These are phyloP conservation scores for Bombus balteatus DNA, from an alignment of 1,140 invertebrate species.

Conservation along the genomic window DNA sequence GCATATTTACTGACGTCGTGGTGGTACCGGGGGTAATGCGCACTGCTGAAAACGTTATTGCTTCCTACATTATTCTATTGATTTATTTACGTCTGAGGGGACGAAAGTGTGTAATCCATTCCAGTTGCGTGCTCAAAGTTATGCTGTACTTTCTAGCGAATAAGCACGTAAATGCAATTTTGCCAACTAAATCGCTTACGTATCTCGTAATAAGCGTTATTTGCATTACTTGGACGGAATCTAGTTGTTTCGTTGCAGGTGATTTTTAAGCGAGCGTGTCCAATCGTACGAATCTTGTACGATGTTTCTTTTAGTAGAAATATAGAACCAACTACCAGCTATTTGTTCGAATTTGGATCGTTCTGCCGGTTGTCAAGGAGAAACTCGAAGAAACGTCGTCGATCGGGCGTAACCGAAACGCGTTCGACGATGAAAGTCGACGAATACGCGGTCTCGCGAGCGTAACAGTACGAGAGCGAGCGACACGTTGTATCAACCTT, in stretches of 20 bases:
- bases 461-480: conserved; percentile 15
- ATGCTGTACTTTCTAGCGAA: not conserved
- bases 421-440: not conserved
- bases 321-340: no score
- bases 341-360: not conserved
- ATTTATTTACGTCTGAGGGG: not conserved
- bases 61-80: not conserved
- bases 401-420: not conserved
- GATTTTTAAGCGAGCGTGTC: no score
- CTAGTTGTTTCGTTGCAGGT: no score
- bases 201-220: no score
- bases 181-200: not conserved
- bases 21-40: not conserved
- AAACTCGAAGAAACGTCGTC: not conserved
- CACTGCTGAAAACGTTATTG: not conserved
- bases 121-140: not conserved
- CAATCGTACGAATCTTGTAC: no score
- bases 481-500: conserved; percentile 9
- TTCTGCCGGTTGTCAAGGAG: not conserved
- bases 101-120: not conserved
- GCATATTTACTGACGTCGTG: not conserved
- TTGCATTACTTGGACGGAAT: no score
- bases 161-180: not conserved
- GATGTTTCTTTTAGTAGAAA: no score
- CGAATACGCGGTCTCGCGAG: not conserved